Percentiles rank a stretch among this genome's conserved stretches.
These are phyloP conservation scores for Aplodontia rufa DNA, from an alignment of 2,113 vertebrate genomes.

Conservation along the genomic window DNA sequence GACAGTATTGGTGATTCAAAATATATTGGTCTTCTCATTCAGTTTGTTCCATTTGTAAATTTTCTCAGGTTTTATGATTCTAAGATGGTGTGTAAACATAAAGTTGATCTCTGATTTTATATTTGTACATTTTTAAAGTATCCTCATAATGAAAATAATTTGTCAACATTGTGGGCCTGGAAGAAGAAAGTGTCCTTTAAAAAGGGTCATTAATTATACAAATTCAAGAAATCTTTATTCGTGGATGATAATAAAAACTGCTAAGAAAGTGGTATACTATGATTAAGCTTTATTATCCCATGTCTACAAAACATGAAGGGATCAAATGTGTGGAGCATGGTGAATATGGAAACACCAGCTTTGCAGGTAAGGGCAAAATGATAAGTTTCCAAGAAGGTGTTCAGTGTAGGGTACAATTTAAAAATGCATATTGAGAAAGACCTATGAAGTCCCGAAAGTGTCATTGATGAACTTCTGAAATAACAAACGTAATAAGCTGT, in stretches of 20 bases:
- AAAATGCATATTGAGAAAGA: background rate
- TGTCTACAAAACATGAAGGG: background rate
- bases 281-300: background rate
- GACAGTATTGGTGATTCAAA: background rate
- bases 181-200: background rate
- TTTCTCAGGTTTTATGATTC: background rate
- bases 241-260: background rate
- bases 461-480: background rate
- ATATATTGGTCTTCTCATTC: background rate
- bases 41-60: background rate
- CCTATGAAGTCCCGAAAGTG: background rate
- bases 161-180: background rate
- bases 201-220: background rate
- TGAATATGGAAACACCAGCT: background rate
- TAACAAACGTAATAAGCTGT: background rate
- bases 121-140: background rate
- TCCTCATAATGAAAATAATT: constrained; percentile 17
- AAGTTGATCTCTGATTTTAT: background rate
- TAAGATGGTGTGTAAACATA: background rate
- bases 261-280: background rate
- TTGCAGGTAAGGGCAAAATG: background rate
- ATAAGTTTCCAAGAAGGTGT: background rate
- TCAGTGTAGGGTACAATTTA: background rate
- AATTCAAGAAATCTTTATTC: background rate
- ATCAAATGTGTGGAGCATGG: background rate